Evolutionary conservation across 2,888 invertebrate genomes (phyloP).

Genomic region (Heliconius ismenius): DNA sequence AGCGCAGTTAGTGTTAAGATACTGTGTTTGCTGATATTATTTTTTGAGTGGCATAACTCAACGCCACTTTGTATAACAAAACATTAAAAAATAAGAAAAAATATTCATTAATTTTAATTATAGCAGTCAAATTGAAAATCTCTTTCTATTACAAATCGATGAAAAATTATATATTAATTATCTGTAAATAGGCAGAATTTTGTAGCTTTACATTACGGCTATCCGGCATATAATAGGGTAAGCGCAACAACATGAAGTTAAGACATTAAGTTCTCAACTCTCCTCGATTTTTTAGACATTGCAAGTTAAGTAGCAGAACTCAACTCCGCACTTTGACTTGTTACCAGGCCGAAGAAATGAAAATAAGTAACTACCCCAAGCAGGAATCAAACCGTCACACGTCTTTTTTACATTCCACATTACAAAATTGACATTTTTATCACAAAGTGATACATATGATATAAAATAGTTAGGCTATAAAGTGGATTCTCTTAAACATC

Average conservation of each 20-base stretch:
- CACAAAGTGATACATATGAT: constrained; percentile 35
- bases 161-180: too few species aligned
- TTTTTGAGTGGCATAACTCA: too few species aligned
- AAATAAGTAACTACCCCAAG: neutral
- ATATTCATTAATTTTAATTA: too few species aligned
- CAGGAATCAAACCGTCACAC: neutral
- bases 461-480: constrained; percentile 38
- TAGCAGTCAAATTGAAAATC: too few species aligned
- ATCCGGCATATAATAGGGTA: too few species aligned
- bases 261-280: neutral
- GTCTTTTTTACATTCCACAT: neutral
- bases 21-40: neutral
- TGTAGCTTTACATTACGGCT: too few species aligned
- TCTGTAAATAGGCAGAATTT: too few species aligned
- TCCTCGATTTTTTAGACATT: neutral
- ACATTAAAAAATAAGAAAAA: too few species aligned
- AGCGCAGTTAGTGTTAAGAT: too few species aligned
- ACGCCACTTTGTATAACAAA: too few species aligned
- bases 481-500: constrained; percentile 39
- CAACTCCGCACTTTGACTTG: neutral
- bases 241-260: too few species aligned
- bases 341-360: neutral
- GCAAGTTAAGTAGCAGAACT: neutral
- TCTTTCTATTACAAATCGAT: too few species aligned
- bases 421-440: constrained; percentile 35